phyloP scores from a whole-genome alignment of 1,140 invertebrate species.

The Drosophila sulfurigaster region DNA sequence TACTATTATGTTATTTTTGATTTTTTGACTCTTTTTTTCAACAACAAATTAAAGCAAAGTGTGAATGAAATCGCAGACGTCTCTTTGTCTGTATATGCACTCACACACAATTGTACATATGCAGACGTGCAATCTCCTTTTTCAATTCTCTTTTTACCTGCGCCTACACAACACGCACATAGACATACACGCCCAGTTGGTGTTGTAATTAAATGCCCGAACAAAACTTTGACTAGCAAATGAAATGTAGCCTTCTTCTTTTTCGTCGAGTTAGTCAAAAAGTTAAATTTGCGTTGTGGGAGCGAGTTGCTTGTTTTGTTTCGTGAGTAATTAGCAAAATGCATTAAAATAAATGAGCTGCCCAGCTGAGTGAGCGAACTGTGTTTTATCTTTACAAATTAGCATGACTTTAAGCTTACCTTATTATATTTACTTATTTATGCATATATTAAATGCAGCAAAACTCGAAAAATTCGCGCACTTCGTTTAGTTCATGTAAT shows the following conservation, averaged over 20 bases:
- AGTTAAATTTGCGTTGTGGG: constrained; percentile 67
- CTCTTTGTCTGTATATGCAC: neutral
- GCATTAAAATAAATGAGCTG: constrained; percentile 76
- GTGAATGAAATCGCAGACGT: constrained; percentile 39
- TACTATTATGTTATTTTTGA: constrained; percentile 74
- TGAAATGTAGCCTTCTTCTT: constrained; percentile 70
- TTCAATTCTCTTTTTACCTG: constrained; percentile 30
- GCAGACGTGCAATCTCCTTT: constrained; percentile 36
- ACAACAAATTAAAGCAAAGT: constrained; percentile 62
- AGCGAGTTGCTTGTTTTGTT: constrained; percentile 28
- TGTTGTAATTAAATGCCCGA: constrained; percentile 64
- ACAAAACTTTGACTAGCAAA: constrained; percentile 61
- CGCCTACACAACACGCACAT: constrained; percentile 16
- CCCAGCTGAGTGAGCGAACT: neutral
- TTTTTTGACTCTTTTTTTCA: constrained; percentile 59
- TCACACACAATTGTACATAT: neutral
- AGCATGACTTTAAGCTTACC: constrained; percentile 30
- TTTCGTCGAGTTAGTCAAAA: constrained; percentile 69
- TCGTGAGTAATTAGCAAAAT: constrained; percentile 76
- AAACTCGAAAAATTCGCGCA: constrained; percentile 17
- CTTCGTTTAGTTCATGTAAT: constrained; percentile 44
- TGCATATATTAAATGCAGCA: constrained; percentile 25
- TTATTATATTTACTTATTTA: constrained; percentile 9
- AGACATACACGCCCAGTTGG: constrained; percentile 3
- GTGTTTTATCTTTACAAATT: constrained; percentile 32